Conservation (phyloP, 2,113 vertebrate species). For the Pyxicephalus adspersus region DNA sequence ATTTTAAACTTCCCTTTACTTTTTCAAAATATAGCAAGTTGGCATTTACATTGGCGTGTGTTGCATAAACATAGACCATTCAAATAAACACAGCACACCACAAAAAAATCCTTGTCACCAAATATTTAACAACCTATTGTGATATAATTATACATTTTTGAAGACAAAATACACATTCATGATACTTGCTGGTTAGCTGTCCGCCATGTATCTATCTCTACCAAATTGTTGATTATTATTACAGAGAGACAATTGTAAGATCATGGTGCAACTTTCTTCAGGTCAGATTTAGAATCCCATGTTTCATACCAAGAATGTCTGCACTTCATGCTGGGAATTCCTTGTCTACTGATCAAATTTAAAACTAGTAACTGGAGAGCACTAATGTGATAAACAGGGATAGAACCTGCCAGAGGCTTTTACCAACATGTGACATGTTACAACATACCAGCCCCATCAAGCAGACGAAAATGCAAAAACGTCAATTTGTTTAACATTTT, state of each 20-base stretch:
- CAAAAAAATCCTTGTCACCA: too few species aligned
- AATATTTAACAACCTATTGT: too few species aligned
- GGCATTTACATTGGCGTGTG: too few species aligned
- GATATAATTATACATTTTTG: too few species aligned
- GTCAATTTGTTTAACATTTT: too few species aligned
- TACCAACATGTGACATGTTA: neutral
- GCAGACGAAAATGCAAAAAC: neutral
- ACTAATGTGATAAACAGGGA: neutral
- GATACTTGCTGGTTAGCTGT: too few species aligned
- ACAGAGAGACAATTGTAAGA: neutral
- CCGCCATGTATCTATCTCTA: neutral
- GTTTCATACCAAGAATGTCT: constrained; percentile 4
- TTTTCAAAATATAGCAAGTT: too few species aligned
- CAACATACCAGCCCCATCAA: neutral
- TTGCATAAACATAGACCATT: too few species aligned
- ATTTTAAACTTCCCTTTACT: too few species aligned
- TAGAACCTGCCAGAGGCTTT: neutral
- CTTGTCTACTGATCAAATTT: constrained; percentile 26
- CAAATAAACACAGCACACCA: too few species aligned
- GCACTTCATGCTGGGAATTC: neutral
- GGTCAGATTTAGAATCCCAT: constrained; percentile 3
- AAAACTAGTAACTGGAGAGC: constrained; percentile 11
- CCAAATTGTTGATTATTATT: neutral
- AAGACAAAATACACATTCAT: too few species aligned
- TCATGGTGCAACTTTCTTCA: neutral